phyloP scores from a whole-genome alignment of 1,140 invertebrate species.

The Hydropsyche tenuis region DNA sequence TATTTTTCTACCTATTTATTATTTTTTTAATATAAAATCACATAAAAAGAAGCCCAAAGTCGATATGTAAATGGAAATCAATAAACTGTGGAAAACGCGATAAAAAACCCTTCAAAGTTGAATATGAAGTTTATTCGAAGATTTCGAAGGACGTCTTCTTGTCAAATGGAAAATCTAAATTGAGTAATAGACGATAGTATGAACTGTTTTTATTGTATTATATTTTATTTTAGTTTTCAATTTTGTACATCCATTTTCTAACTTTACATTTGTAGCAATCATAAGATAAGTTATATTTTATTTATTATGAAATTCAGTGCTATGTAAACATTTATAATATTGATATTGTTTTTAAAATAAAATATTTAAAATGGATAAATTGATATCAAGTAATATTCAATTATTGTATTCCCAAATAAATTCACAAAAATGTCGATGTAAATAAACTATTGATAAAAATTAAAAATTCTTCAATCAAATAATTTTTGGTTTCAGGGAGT shows the following conservation, averaged over 20 bases:
- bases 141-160: slow-evolving; percentile 40
- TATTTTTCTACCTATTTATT: slow-evolving; percentile 83
- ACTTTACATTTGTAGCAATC: neutral
- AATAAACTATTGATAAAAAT: no score
- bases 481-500: no score
- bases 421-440: no score
- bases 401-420: no score
- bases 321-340: no score
- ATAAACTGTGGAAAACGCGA: slow-evolving; percentile 29
- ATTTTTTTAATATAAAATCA: slow-evolving; percentile 86
- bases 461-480: no score
- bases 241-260: slow-evolving; percentile 3
- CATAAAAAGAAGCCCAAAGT: slow-evolving; percentile 62
- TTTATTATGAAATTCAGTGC: no score
- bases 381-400: no score
- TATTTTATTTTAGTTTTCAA: slow-evolving; percentile 3
- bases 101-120: neutral
- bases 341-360: no score
- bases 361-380: no score
- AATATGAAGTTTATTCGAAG: slow-evolving; percentile 27
- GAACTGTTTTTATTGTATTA: no score
- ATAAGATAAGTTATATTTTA: slow-evolving; percentile 73
- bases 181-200: slow-evolving; percentile 47
- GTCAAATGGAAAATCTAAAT: slow-evolving; percentile 27
- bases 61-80: neutral